phyloP scores from a whole-genome alignment of 2,113 vertebrate species.

The Misgurnus anguillicaudatus region DNA sequence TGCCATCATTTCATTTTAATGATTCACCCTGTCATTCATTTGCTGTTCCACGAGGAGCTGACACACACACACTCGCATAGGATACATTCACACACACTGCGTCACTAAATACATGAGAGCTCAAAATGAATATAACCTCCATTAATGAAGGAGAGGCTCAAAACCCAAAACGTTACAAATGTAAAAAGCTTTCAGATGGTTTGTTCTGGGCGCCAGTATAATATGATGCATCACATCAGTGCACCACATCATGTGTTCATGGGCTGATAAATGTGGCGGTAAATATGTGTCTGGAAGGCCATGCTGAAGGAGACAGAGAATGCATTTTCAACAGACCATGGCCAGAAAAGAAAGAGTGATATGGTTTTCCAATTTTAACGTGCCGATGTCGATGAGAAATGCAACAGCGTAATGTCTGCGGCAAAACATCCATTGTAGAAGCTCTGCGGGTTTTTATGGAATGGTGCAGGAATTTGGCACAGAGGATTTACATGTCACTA shows the following conservation, averaged over 20 bases:
- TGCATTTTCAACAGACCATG: neutral
- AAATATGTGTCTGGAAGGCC: slow-evolving; percentile 12
- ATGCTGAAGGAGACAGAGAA: neutral
- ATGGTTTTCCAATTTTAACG: neutral
- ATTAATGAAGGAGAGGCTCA: slow-evolving; percentile 5
- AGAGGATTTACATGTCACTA: neutral
- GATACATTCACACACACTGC: neutral
- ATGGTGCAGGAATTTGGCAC: neutral
- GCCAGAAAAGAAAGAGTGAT: slow-evolving; percentile 6
- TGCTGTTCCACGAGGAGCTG: slow-evolving; percentile 28
- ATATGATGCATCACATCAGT: neutral
- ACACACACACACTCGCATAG: neutral
- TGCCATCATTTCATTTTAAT: slow-evolving; percentile 66
- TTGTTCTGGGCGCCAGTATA: neutral
- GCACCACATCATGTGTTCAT: neutral
- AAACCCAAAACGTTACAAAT: slow-evolving; percentile 2
- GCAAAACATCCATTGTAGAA: neutral
- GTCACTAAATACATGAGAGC: slow-evolving; percentile 26
- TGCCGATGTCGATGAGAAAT: neutral
- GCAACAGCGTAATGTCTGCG: neutral
- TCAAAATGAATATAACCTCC: slow-evolving; percentile 45
- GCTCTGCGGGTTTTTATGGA: neutral
- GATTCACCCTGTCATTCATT: slow-evolving; percentile 68
- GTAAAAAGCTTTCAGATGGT: neutral
- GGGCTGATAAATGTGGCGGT: neutral